Evolutionary conservation across 2,113 vertebrate genomes (phyloP).

Genomic region (Pandion haliaetus): DNA sequence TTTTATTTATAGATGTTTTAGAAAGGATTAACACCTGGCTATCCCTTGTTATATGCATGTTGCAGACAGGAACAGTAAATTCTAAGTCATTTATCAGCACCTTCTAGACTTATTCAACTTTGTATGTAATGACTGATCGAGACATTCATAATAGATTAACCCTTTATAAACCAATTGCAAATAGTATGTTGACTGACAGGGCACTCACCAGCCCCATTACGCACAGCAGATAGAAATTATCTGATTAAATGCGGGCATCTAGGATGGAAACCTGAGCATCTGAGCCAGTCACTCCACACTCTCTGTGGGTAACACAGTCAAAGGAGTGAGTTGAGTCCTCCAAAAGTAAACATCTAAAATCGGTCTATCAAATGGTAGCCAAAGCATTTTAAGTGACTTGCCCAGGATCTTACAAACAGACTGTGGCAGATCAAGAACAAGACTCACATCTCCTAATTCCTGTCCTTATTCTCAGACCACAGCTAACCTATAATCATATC

Average conservation of each 20-base stretch:
- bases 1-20: background rate
- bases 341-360: background rate
- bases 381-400: background rate
- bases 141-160: background rate
- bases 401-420: background rate
- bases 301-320: background rate
- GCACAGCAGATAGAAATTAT: background rate
- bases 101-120: background rate
- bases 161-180: background rate
- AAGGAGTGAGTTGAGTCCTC: background rate
- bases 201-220: background rate
- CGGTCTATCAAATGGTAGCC: background rate
- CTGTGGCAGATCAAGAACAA: background rate
- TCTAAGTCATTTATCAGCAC: background rate
- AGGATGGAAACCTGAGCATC: background rate
- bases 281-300: background rate
- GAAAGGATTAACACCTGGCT: background rate
- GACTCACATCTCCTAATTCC: background rate
- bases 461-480: background rate
- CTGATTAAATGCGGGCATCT: background rate
- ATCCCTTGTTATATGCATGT: background rate
- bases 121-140: background rate
- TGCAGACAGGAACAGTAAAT: background rate
- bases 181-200: background rate
- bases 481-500: conserved; percentile 1